Evolutionary conservation across 2,888 invertebrate genomes (phyloP), one percentile per base, ranked within the genome.

Genomic region (Drosophila pseudotakahashii): DNA sequence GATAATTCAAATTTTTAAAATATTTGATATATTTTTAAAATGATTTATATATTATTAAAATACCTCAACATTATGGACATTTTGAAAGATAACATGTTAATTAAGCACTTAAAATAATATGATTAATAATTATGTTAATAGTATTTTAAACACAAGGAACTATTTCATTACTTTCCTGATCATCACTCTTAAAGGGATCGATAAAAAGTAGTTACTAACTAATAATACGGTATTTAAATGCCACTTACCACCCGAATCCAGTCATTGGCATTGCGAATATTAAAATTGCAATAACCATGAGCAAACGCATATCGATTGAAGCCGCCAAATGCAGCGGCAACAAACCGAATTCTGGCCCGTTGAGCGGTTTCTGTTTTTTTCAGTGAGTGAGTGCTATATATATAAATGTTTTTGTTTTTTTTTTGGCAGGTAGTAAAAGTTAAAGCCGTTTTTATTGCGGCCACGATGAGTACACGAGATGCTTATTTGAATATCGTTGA

Each of bases 241-340:
- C 5, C 26, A 96, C 96, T 96, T 93, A 97, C 97, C 97, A 96
- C 94, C 96, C 96, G 92, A 96, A 95, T 93, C 96, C 96, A 92
- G 96, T 96, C 94, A 96, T 95, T 93, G 96, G 96, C 94, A 96
- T 96, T 94, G 96, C 95, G 93, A 97, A 94, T 94, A 96, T 94
- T 92, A 97, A 94, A 93, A 96, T 96, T 92, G 96, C 94, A 93
- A 96, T 95, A 93, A 96, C 95, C 93, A 96, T 94, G 93, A 96
- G 94, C 92, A 95, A 94, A 93, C 95, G 95, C 95, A 96, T 95
- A 91, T 91, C 91, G 90, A 78, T 76, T 75, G 73, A 72, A 78
- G 88, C 86, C 88, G 88, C 83, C 62, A 71, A 71, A 10, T 71
- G 62, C 53, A 75, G 79, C 87, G 84, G 84, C 84, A 83, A 79